These are phyloP conservation scores for Cephus sareptanus DNA, from an alignment of 2,888 invertebrate species.

Conservation along the genomic window DNA sequence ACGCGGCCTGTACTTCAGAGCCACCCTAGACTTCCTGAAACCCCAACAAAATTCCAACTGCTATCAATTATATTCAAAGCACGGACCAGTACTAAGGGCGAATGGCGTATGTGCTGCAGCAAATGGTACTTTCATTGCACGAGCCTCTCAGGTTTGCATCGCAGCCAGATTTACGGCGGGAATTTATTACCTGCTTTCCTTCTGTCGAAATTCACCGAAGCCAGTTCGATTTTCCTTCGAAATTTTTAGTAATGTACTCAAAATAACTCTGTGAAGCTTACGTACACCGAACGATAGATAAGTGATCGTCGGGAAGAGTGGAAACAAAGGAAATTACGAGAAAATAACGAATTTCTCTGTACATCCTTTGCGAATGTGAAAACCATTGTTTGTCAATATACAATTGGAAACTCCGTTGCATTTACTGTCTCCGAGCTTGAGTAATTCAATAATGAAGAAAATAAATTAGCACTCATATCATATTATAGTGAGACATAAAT, in stretches of 20 bases:
- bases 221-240: slow-evolving; percentile 39
- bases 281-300: background rate
- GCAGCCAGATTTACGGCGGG: slow-evolving; percentile 20
- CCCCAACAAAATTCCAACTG: slow-evolving; percentile 48
- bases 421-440: background rate
- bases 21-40: slow-evolving; percentile 25
- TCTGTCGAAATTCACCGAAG: slow-evolving; percentile 36
- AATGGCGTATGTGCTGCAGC: slow-evolving; percentile 42
- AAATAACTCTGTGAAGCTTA: background rate
- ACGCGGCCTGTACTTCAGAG: slow-evolving; percentile 18
- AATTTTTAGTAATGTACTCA: slow-evolving; percentile 16
- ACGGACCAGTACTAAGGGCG: slow-evolving; percentile 48
- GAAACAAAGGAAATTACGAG: background rate
- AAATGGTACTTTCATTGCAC: slow-evolving; percentile 61
- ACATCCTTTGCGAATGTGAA: background rate
- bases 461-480: too few species aligned
- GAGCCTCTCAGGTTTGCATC: slow-evolving; percentile 52
- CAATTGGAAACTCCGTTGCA: background rate
- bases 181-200: slow-evolving; percentile 27
- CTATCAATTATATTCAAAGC: slow-evolving; percentile 59
- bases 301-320: background rate
- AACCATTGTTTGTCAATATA: background rate
- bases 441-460: too few species aligned
- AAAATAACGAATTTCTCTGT: background rate
- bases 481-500: too few species aligned